phyloP scores from a whole-genome alignment of 1,140 invertebrate genomes.

The Brevipalpus yothersi region DNA sequence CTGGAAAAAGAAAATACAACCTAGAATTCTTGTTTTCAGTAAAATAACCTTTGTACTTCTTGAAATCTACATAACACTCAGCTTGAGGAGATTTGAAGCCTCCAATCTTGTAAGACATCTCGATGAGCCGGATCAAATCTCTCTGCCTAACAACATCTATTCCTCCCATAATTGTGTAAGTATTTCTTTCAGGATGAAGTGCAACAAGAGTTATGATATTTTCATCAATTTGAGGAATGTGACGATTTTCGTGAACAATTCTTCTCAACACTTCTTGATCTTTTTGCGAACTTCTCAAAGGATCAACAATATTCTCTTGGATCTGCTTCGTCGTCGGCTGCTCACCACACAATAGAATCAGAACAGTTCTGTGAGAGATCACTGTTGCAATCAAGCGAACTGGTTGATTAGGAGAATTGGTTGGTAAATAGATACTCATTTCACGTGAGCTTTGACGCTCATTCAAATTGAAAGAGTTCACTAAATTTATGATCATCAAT shows the following conservation, averaged over 20 bases:
- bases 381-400: not conserved
- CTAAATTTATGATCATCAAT: not conserved
- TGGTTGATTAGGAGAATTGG: constrained; percentile 1
- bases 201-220: not conserved
- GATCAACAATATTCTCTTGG: not conserved
- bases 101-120: not conserved
- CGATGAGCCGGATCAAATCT: not conserved
- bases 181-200: not conserved
- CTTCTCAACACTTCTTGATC: constrained; percentile 2
- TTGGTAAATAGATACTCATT: constrained; percentile 5
- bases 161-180: not conserved
- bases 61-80: not conserved
- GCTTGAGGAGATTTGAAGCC: not conserved
- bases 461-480: not conserved
- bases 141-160: not conserved
- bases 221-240: not conserved
- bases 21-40: not conserved
- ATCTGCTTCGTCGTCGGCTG: not conserved
- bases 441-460: not conserved
- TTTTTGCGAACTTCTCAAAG: not conserved
- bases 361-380: not conserved
- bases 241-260: not conserved
- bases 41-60: not conserved
- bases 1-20: not conserved
- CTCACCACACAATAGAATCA: constrained; percentile 6